Evolutionary conservation across 2,888 invertebrate genomes (phyloP), one percentile per base, ranked within the genome.

Genomic region (Phyllotreta striolata): DNA sequence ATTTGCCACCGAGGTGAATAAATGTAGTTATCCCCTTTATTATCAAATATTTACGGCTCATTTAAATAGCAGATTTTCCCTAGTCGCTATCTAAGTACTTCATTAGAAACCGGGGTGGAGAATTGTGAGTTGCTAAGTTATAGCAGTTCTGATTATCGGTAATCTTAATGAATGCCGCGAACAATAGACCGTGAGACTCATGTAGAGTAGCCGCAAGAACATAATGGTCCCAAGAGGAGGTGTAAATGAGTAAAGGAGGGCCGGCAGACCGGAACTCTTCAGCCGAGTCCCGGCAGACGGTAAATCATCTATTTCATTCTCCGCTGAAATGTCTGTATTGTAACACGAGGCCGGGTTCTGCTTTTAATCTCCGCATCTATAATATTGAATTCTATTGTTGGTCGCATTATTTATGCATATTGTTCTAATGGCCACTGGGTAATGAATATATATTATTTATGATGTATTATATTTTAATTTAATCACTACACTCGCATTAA

Each of bases 161-260:
- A 74, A 79, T 79, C 79, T 79, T 78, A 79, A 79, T 78, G 79
- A 78, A 77, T 76, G 76, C 76, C 66, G 74, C 70, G 76, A 75
- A 78, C 78, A 78, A 77, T 77, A 70, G 75, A 71, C 65, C 39
- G 49, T 52, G 56, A 55, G 63, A 59, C 41, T 60, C 64, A 55
- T 64, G 66, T 52, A 44, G 66, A 64, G 64, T 66, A 64, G 70
- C 69, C 70, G 66, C 68, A 72, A 68, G 69, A 70, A 67, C 70
- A 68, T 68, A 74, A 72, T 70, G 70, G 72, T 69, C 70, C 68
- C 70, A 70, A 67, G 70, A 68, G 69, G 70, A 71, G 73, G 74
- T 74, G 74, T 72, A 74, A 75, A 74, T 65, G 72, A 70, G 70
- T 68, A 58, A 63, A 66, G 63, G 64, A 66, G 52, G 70, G 74